Evolutionary conservation across 2,888 invertebrate genomes (phyloP), one percentile per base, ranked within the genome.

Genomic region (Sinhomidia bicolor): DNA sequence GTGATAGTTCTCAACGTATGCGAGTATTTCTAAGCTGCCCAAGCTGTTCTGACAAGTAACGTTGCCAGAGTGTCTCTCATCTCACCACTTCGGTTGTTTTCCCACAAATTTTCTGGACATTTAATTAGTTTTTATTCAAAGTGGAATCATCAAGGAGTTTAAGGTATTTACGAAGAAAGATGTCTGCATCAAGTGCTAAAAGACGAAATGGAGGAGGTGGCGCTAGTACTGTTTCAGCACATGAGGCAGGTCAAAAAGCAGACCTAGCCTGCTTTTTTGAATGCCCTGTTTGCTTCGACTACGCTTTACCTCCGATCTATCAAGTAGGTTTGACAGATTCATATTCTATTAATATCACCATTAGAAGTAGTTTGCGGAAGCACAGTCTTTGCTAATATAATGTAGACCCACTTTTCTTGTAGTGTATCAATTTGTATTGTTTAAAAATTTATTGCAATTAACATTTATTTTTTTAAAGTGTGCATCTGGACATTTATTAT

Each of bases 261-360:
- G 98, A 98, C 94, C 94, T 98, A 93, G 97, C 98, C 91, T 97
- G 97, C 90, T 95, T 98, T 80, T 98, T 98, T 94, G 98, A 98
- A 94, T 98, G 98, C 94, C 98, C 98, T 51, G 99, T 99, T 91
- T 99, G 99, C 94, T 99, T 99, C 94, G 99, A 99, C 94, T 99
- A 99, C 95, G 99, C 99, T 91, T 95, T 99, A 93, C 99, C 99
- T 91, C 99, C 99, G 54, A 99, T 99, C 93, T 90, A 89, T 80
- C 91, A 91, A 62, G 83, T 88, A 65, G 5, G 62, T 62, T 14
- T 62, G 12, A 23, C 60, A 60, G 60, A 60, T 60, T 60, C 23
- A 23, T 62, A 32, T 26, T 10, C 41, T 7, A 41, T 41, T n/a
- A n/a, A n/a, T n/a, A n/a, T n/a, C n/a, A n/a, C n/a, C n/a, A n/a